These are phyloP conservation scores for rabbit (Oryctolagus cuniculus) DNA, from an alignment of 2,113 vertebrate genomes.

Conservation along the genomic window DNA sequence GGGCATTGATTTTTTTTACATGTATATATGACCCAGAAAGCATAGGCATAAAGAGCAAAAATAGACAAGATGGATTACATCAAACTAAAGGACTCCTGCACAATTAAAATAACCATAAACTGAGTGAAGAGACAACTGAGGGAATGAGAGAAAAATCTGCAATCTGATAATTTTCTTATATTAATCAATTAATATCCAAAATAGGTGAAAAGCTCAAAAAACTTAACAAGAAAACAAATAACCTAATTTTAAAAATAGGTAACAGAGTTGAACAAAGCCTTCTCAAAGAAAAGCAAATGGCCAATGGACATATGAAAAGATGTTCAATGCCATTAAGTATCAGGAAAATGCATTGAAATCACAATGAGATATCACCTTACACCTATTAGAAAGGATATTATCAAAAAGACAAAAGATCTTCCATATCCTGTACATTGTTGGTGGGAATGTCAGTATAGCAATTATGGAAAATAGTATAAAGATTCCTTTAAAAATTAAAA, in stretches of 20 bases:
- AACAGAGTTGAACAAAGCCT: neutral
- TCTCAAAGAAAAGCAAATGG: neutral
- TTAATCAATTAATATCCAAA: neutral
- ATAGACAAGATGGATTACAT: neutral
- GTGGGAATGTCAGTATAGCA: neutral
- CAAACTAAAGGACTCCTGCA: neutral
- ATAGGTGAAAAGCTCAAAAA: neutral
- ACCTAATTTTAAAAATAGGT: neutral
- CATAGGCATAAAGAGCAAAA: neutral
- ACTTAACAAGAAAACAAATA: neutral
- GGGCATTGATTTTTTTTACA: neutral
- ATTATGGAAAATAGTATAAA: neutral
- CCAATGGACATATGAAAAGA: neutral
- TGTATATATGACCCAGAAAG: neutral
- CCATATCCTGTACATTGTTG: neutral
- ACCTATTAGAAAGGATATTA: neutral
- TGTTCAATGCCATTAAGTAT: neutral
- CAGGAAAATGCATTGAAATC: neutral
- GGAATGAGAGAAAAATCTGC: neutral
- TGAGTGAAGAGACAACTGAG: neutral
- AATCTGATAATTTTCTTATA: neutral
- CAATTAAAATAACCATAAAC: neutral
- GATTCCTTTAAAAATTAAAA: neutral
- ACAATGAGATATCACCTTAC: neutral
- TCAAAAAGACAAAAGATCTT: neutral